These are phyloP conservation scores for Tinamus guttatus DNA, from an alignment of 2,113 vertebrate genomes.

Conservation along the genomic window DNA sequence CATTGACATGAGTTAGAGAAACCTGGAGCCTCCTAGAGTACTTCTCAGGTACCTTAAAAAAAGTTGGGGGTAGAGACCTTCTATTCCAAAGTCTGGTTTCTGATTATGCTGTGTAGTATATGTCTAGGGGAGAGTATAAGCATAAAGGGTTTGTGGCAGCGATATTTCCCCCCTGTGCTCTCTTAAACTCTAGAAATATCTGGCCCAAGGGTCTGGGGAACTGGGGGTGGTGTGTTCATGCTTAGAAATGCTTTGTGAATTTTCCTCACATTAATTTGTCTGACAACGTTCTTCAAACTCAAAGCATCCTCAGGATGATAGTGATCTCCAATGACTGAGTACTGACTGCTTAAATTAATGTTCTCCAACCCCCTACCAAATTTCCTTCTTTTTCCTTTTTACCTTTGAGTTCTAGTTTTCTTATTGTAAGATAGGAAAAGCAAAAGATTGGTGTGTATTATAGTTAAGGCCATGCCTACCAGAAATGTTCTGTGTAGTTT, in stretches of 20 bases:
- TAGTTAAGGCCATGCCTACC: not conserved
- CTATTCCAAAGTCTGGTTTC: not conserved
- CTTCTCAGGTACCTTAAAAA: not conserved
- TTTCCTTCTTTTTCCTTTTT: not conserved
- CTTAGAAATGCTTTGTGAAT: not conserved
- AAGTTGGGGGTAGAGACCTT: not conserved
- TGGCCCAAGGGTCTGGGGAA: not conserved
- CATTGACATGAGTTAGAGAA: not conserved
- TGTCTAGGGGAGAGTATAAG: not conserved
- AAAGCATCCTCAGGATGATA: not conserved
- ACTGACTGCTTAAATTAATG: not conserved
- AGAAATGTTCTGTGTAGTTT: not conserved
- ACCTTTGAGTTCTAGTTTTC: not conserved
- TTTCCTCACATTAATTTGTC: not conserved
- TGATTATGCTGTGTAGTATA: not conserved
- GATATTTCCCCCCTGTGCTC: not conserved
- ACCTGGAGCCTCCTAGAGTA: not conserved
- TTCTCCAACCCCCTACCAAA: not conserved
- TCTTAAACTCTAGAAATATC: not conserved
- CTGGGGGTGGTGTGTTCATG: not conserved
- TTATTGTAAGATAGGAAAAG: not conserved
- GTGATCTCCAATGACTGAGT: not conserved
- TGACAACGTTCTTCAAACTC: not conserved
- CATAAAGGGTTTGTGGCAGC: not conserved
- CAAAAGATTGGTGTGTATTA: not conserved